A percentile compares a stretch with the other conserved stretches of the same genome.
Evolutionary conservation across 1,140 invertebrate species (phyloP).

Genomic region (Cyphomyrmex costatus): DNA sequence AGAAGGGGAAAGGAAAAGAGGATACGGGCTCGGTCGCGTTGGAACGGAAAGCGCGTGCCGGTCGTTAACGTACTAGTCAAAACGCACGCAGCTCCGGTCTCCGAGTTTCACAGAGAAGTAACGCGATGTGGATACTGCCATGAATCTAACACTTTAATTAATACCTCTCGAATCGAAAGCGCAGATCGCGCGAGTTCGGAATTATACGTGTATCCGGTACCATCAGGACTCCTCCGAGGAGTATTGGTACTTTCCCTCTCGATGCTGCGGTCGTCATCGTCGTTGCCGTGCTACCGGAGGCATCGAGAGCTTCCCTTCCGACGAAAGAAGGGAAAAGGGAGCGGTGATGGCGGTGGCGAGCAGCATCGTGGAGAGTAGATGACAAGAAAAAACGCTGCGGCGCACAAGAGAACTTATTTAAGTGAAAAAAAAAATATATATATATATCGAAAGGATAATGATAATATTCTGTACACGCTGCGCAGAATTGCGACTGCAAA

Average conservation of each 20-base stretch:
- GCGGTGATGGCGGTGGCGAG: background rate
- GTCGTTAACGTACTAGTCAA: slow-evolving; percentile 14
- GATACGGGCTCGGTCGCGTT: background rate
- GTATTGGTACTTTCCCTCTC: slow-evolving; percentile 6
- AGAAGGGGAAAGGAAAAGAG: background rate
- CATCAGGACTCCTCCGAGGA: background rate
- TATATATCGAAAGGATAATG: slow-evolving; percentile 66
- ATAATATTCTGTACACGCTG: slow-evolving; percentile 72
- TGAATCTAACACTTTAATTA: slow-evolving; percentile 72
- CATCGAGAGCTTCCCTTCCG: background rate
- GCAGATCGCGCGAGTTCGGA: slow-evolving; percentile 27
- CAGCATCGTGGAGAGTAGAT: background rate
- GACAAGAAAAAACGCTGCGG: slow-evolving; percentile 66
- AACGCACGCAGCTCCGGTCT: slow-evolving; percentile 61
- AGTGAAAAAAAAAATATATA: slow-evolving; percentile 53
- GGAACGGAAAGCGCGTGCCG: slow-evolving; percentile 19
- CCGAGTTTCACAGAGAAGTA: slow-evolving; percentile 66
- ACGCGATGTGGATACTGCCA: slow-evolving; percentile 75
- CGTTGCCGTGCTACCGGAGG: background rate
- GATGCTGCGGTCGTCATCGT: slow-evolving; percentile 21
- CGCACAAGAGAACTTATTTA: slow-evolving; percentile 80
- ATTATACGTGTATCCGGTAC: slow-evolving; percentile 34
- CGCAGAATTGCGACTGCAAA: slow-evolving; percentile 32
- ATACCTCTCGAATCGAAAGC: slow-evolving; percentile 63
- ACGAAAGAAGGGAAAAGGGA: no score